phyloP scores from a whole-genome alignment of 2,113 vertebrate genomes.

The Corythaixoides concolor region DNA sequence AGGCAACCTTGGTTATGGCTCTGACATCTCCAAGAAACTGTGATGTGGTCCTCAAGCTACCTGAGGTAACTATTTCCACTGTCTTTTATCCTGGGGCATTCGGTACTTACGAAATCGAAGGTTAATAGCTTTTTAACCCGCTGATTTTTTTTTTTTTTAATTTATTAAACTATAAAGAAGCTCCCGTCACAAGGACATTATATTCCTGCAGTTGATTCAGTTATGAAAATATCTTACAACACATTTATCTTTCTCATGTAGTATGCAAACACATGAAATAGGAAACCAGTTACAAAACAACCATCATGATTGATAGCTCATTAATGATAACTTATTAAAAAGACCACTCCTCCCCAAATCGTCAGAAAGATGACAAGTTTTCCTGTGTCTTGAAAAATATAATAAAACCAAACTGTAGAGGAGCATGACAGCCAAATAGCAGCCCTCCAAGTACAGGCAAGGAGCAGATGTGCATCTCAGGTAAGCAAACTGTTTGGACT shows the following conservation, averaged over 20 bases:
- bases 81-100: background rate
- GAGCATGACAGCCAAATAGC: background rate
- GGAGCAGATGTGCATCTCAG: background rate
- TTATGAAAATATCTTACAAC: background rate
- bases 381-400: background rate
- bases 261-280: background rate
- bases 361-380: background rate
- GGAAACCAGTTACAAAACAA: background rate
- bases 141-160: background rate
- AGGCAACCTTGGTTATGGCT: constrained; percentile 71
- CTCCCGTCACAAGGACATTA: background rate
- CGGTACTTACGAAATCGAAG: background rate
- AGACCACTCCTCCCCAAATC: background rate
- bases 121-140: background rate
- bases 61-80: constrained; percentile 58
- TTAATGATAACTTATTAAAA: background rate
- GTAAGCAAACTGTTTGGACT: background rate
- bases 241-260: background rate
- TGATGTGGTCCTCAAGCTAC: constrained; percentile 71
- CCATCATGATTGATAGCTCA: background rate
- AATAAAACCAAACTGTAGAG: background rate
- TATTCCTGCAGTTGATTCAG: background rate
- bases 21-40: constrained; percentile 71
- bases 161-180: background rate
- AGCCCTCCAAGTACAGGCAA: background rate